These are phyloP conservation scores for Listrodromus nycthemerus DNA, from an alignment of 2,888 invertebrate species.

Conservation along the genomic window DNA sequence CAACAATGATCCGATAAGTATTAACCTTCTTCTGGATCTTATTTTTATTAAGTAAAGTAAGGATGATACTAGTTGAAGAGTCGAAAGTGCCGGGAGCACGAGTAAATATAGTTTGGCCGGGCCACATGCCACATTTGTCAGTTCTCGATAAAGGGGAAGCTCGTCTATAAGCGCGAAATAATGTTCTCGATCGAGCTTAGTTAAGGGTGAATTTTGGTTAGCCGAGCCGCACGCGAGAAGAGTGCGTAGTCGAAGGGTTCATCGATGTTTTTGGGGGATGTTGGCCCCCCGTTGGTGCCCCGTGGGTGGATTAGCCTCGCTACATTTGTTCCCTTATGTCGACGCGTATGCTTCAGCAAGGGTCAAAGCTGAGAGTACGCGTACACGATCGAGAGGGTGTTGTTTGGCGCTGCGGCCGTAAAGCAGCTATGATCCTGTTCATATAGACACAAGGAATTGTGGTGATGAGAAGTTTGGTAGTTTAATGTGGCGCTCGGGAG, in stretches of 20 bases:
- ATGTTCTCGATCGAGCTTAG: slow-evolving; percentile 66
- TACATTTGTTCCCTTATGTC: slow-evolving; percentile 84
- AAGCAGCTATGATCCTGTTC: slow-evolving; percentile 46
- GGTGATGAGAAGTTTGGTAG: slow-evolving; percentile 42
- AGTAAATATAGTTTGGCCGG: slow-evolving; percentile 51
- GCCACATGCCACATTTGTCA: slow-evolving; percentile 66
- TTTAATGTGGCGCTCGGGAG: slow-evolving; percentile 54
- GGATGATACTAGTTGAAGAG: not conserved
- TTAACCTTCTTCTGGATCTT: not conserved
- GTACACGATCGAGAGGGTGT: slow-evolving; percentile 58
- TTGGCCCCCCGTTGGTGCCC: slow-evolving; percentile 60
- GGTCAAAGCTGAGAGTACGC: slow-evolving; percentile 14
- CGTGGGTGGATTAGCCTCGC: slow-evolving; percentile 82
- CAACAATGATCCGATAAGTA: not conserved
- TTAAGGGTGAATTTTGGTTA: slow-evolving; percentile 63
- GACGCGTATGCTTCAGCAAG: slow-evolving; percentile 78
- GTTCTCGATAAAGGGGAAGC: slow-evolving; percentile 2
- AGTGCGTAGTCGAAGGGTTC: slow-evolving; percentile 51
- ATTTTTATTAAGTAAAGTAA: not conserved
- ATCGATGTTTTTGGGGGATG: slow-evolving; percentile 23
- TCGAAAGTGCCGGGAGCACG: slow-evolving; percentile 21
- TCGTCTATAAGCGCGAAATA: slow-evolving; percentile 55
- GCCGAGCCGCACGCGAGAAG: slow-evolving; percentile 54
- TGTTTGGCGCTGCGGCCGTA: slow-evolving; percentile 34
- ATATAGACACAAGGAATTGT: slow-evolving; percentile 42